Percentiles rank a stretch among this genome's conserved stretches.
These are phyloP conservation scores for Urocynchramus pylzowi DNA, from an alignment of 2,113 vertebrate species.

Conservation along the genomic window DNA sequence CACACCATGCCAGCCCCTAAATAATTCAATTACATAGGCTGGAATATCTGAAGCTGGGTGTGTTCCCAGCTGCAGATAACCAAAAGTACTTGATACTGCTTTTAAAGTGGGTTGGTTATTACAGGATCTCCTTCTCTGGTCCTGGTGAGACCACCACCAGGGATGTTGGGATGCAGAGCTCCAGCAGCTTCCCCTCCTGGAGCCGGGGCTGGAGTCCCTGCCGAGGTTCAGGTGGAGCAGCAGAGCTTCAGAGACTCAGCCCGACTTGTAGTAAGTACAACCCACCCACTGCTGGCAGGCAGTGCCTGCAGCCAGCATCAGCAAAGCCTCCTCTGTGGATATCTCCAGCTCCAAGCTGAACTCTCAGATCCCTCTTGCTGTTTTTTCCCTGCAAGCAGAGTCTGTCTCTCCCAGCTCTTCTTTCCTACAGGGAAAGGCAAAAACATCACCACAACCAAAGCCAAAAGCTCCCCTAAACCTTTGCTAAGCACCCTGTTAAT, in stretches of 20 bases:
- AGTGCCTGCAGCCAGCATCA: background rate
- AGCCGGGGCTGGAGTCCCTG: background rate
- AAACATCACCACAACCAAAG: background rate
- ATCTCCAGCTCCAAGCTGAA: background rate
- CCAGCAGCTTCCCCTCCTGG: background rate
- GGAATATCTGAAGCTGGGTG: conserved; percentile 54
- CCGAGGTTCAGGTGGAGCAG: fast-evolving
- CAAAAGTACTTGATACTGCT: background rate
- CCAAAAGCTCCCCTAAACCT: background rate
- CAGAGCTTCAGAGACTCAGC: background rate
- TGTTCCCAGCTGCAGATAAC: conserved; percentile 62
- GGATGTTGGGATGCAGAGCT: background rate
- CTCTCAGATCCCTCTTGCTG: background rate
- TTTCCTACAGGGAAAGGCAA: fast-evolving
- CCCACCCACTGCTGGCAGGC: fast-evolving
- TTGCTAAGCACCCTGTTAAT: background rate
- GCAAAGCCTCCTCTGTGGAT: background rate
- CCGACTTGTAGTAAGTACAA: fast-evolving
- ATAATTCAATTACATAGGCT: conserved; percentile 74
- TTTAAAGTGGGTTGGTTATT: background rate
- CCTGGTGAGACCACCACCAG: background rate
- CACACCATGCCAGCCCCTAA: conserved; percentile 53
- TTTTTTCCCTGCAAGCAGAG: background rate
- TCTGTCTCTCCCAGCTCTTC: background rate
- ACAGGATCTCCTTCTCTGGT: background rate